Evolutionary conservation across 2,797 vertebrate species (phyloP).

Genomic region (Acrocephalus scirpaceus): DNA sequence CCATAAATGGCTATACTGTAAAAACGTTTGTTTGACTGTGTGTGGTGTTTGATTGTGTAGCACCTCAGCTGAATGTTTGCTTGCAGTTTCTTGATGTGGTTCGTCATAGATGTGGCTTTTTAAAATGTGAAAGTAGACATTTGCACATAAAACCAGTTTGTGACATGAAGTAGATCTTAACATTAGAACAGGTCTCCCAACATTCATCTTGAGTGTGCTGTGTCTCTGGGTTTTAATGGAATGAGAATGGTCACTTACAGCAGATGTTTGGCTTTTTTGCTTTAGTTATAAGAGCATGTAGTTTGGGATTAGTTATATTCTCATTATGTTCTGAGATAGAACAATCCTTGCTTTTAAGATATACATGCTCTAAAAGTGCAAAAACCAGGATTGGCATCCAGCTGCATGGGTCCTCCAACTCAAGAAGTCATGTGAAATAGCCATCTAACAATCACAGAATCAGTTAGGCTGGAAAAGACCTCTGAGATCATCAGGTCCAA

Average conservation of each 20-base stretch:
- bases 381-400: neutral
- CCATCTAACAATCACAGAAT: neutral
- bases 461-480: neutral
- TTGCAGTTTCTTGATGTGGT: slow-evolving; percentile 73
- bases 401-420: neutral
- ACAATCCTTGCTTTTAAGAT: neutral
- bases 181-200: neutral
- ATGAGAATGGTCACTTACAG: neutral
- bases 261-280: neutral
- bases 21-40: slow-evolving; percentile 6
- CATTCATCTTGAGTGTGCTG: neutral
- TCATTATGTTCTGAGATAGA: neutral
- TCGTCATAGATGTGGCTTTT: slow-evolving; percentile 67
- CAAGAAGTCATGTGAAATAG: neutral
- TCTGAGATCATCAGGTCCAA: neutral
- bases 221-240: neutral
- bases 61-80: slow-evolving; percentile 59
- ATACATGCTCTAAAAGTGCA: neutral
- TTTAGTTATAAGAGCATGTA: neutral
- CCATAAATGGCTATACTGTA: slow-evolving; percentile 49
- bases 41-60: neutral
- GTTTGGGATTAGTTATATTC: neutral
- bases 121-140: slow-evolving; percentile 37
- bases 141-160: slow-evolving; percentile 31
- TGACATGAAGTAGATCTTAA: neutral